A percentile compares a stretch with the other conserved stretches of the same genome.
These are phyloP conservation scores for Sturmia bella DNA, from an alignment of 2,888 invertebrate genomes.

Conservation along the genomic window DNA sequence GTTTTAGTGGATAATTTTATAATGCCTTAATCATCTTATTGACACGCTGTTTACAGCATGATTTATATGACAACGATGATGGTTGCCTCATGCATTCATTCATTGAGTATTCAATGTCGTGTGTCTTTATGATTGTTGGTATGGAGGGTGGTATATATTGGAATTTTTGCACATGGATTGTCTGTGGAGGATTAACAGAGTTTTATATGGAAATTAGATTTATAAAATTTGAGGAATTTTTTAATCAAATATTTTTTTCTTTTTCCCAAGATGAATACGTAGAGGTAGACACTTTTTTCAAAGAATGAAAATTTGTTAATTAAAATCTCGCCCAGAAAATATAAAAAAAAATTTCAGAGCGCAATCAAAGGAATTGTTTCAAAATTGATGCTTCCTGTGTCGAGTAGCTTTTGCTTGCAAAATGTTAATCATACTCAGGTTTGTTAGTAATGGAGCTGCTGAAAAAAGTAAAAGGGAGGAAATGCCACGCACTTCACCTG, in stretches of 20 bases:
- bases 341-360: no score
- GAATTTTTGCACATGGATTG: constrained; percentile 5
- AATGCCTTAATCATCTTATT: constrained; percentile 70
- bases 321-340: no score
- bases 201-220: constrained; percentile 40
- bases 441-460: no score
- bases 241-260: constrained; percentile 19
- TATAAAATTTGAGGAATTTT: constrained; percentile 13
- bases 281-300: no score
- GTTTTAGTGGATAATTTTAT: constrained; percentile 66
- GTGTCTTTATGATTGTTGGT: constrained; percentile 13
- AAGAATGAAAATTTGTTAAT: background rate
- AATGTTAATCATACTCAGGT: no score
- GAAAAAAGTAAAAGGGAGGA: no score
- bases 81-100: constrained; percentile 7
- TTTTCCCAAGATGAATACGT: background rate
- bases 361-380: no score
- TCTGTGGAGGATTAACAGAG: constrained; percentile 11
- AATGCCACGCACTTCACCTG: no score
- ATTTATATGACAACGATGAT: constrained; percentile 52
- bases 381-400: no score
- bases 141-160: no score
- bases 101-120: background rate
- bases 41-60: constrained; percentile 60
- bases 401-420: no score